These are phyloP conservation scores for Cartodere bifasciata DNA, from an alignment of 2,888 invertebrate species.

Conservation along the genomic window DNA sequence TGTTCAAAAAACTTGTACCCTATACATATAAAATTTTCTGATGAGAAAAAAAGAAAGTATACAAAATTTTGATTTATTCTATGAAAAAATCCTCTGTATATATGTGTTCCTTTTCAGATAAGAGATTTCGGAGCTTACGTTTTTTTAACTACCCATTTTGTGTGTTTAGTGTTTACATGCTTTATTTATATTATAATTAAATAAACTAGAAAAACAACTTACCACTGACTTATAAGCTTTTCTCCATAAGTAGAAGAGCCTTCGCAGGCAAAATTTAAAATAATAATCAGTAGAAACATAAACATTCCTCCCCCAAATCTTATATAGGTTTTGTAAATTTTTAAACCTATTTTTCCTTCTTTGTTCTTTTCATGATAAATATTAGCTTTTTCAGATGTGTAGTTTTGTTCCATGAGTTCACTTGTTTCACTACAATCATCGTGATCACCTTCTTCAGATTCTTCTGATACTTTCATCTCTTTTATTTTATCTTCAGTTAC, in stretches of 20 bases:
- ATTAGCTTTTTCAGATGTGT: conserved; percentile 11
- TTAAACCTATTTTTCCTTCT: conserved; percentile 21
- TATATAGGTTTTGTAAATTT: conserved; percentile 24
- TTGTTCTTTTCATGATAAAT: conserved; percentile 24
- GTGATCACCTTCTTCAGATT: no score
- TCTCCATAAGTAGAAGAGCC: conserved; percentile 19
- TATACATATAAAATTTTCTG: no score
- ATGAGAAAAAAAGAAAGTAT: no score
- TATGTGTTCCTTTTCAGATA: no score
- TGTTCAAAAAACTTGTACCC: no score
- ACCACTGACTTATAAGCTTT: conserved; percentile 24
- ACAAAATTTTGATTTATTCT: no score
- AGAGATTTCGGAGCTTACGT: no score
- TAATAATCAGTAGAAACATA: conserved; percentile 17
- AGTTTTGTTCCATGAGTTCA: not conserved
- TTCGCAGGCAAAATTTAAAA: conserved; percentile 20
- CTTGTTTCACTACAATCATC: not conserved
- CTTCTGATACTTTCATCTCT: conserved; percentile 9
- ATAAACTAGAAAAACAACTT: no score
- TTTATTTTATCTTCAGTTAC: conserved; percentile 37
- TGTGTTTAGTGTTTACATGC: no score
- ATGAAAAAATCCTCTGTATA: no score
- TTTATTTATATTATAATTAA: no score
- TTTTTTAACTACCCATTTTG: no score
- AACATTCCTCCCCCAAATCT: conserved; percentile 23